Evolutionary conservation across 1,140 invertebrate genomes (phyloP).

Genomic region (Drosophila micromelanica): DNA sequence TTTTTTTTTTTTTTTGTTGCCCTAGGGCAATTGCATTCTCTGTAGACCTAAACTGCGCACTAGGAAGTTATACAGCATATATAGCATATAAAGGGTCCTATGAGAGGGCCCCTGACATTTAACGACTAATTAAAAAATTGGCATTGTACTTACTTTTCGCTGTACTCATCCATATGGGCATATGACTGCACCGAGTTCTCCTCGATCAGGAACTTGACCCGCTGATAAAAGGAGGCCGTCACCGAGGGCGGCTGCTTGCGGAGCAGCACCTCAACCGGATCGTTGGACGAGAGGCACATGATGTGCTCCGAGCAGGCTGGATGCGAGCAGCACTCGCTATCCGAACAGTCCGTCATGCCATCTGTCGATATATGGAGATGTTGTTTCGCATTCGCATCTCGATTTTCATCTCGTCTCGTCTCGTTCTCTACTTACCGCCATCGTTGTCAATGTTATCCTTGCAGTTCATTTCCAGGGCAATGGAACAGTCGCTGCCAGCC

Average conservation of each 20-base stretch:
- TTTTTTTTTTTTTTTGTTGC: neutral
- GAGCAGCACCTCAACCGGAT: conserved; percentile 97
- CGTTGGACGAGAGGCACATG: conserved; percentile 97
- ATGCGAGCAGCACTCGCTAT: conserved; percentile 96
- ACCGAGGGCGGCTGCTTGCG: conserved; percentile 97
- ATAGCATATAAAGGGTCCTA: conserved; percentile 25
- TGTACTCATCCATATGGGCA: conserved; percentile 98
- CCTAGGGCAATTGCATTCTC: conserved; percentile 9
- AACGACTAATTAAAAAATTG: conserved; percentile 28
- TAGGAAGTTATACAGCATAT: conserved; percentile 44
- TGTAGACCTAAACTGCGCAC: conserved; percentile 50
- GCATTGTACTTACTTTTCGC: conserved; percentile 94
- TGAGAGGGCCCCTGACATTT: conserved; percentile 3
- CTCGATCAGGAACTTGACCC: conserved; percentile 99
- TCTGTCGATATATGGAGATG: conserved; percentile 86
- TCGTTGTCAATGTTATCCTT: conserved; percentile 98
- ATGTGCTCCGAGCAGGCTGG: conserved; percentile 93
- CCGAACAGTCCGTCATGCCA: conserved; percentile 98
- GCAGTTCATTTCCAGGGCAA: conserved; percentile 95
- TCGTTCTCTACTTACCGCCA: conserved; percentile 89
- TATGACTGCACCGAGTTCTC: conserved; percentile 99
- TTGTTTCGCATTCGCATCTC: neutral
- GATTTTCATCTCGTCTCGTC: no score
- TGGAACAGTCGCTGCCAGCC: conserved; percentile 96
- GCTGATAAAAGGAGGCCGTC: conserved; percentile 98